phyloP scores from a whole-genome alignment of 2,888 invertebrate species.

The Mimas tiliae region DNA sequence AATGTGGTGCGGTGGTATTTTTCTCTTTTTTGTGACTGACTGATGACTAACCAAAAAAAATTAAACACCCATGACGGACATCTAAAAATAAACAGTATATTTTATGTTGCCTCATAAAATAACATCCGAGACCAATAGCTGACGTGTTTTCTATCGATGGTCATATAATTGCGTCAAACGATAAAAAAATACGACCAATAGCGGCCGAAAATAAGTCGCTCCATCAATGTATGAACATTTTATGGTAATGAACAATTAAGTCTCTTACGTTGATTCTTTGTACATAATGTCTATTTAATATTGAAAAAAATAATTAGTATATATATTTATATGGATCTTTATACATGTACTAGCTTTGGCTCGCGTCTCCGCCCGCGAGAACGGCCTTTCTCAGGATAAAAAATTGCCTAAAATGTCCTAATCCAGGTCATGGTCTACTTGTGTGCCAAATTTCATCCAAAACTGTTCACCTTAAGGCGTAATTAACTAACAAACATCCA shows the following conservation, averaged over 20 bases:
- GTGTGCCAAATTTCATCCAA: too few relatives aligned
- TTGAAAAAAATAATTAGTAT: neutral
- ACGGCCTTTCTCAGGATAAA: too few relatives aligned
- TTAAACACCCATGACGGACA: neutral
- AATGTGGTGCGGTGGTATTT: too few relatives aligned
- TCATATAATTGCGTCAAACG: slow-evolving; percentile 32
- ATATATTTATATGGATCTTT: too few relatives aligned
- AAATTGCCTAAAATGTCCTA: too few relatives aligned
- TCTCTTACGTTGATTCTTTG: neutral
- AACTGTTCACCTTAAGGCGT: too few relatives aligned
- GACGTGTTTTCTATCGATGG: neutral
- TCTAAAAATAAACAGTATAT: neutral
- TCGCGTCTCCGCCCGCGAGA: too few relatives aligned
- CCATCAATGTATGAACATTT: neutral
- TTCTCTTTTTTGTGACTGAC: too few relatives aligned
- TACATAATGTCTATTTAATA: neutral
- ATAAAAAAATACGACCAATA: slow-evolving; percentile 8
- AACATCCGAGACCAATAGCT: neutral
- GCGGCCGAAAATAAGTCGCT: slow-evolving; percentile 12
- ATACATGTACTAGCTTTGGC: too few relatives aligned
- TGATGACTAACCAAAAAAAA: neutral
- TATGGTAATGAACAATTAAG: neutral
- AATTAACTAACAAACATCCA: too few relatives aligned
- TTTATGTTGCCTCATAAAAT: neutral
- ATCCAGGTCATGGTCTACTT: too few relatives aligned